Percentiles rank a stretch among this genome's conserved stretches.
Conservation (phyloP, 2,888 invertebrate species). For the Oligia latruncula region DNA sequence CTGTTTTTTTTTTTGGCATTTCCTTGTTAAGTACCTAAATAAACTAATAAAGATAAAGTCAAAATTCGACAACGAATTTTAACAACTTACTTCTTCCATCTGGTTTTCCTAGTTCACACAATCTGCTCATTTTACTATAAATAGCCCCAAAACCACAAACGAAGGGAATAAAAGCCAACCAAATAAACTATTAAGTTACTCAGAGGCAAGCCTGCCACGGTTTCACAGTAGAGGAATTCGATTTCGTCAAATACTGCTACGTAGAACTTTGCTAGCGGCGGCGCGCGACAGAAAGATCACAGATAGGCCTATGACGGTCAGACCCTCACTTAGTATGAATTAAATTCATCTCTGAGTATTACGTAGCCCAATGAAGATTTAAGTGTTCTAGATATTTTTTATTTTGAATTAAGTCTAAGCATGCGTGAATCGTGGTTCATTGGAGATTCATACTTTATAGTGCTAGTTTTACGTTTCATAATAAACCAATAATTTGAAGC, state of each 20-base stretch:
- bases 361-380: not conserved
- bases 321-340: conserved; percentile 32
- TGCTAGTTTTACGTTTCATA: not conserved
- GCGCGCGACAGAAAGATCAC: conserved; percentile 36
- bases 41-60: not conserved
- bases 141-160: not conserved
- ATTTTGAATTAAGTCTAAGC: no score
- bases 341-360: conserved; percentile 17
- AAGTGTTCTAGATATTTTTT: not conserved
- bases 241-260: conserved; percentile 22
- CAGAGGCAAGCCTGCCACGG: not conserved
- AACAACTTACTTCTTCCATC: no score
- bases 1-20: not conserved
- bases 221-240: conserved; percentile 11
- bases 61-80: not conserved
- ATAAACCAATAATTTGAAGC: not conserved
- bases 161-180: not conserved
- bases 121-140: not conserved
- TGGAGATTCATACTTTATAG: not conserved
- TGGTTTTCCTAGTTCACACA: not conserved
- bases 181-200: conserved; percentile 29
- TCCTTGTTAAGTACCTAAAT: not conserved
- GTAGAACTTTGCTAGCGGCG: conserved; percentile 15
- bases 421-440: no score
- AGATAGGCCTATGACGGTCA: conserved; percentile 33